Base-by-base conservation (phyloP, 2,888 invertebrate genomes). In the Galerucella nymphaeae region DNA sequence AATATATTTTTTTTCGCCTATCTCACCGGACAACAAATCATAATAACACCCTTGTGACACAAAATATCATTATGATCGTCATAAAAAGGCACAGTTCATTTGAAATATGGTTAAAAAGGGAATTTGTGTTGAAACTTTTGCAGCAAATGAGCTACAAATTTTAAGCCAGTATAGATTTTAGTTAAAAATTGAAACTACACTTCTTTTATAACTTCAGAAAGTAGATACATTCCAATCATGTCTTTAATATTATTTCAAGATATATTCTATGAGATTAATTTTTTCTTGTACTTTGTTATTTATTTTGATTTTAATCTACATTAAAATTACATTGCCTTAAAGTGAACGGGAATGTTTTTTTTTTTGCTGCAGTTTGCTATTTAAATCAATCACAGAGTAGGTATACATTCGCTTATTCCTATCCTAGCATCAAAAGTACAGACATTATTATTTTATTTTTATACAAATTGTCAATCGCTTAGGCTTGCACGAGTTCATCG, bases 231-330 rank as follows among this genome's bases (percentile, higher is more conserved):
- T 38, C 9, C 30, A 38, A 38, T 38, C 30, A 38, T 9, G 30
- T 38, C 30, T 38, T 38, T 38, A 38, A 38, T 38, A 38, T 38
- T 38, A 38, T 38, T 8, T 9, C 6, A 38, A 8, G 30, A 38
- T 38, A 30, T 5, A 38, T 38, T 38, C 30, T 38, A 38, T 38
- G 6, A n/a, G 10, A 16, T 18, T 18, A n/a, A 9, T 53, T 53
- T 53, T 53, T 53, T 53, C 16, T 53, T 53, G 53, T 16, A 53
- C 53, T 53, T 53, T 53, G 53, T 53, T 53, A 2, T 53, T 53
- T 18, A 53, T 53, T 53, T 53, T 53, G 53, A 53, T 53, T 53
- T 53, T 53, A 16, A 10, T 53, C 53, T 18, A 53, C 53, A 18
- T 53, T 53, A 18, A 53, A 53, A 53, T 18, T 53, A 18, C 18